Percentiles rank a stretch among this genome's conserved stretches.
These are phyloP conservation scores for Myrmophylax atrothorax DNA, from an alignment of 2,113 vertebrate genomes.

Conservation along the genomic window DNA sequence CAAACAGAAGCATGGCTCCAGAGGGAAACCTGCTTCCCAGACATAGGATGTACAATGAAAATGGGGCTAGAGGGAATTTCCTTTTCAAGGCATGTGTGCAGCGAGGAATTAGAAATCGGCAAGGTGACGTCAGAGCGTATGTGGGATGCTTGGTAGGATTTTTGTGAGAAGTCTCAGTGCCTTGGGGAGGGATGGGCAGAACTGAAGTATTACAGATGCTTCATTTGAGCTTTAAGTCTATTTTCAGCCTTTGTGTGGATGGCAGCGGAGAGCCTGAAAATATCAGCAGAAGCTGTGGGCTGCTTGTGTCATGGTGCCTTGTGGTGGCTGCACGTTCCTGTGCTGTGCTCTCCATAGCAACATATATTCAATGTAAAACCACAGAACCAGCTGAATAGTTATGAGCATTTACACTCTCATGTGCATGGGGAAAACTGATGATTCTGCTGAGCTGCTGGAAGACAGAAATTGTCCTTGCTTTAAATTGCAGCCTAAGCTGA, in stretches of 20 bases:
- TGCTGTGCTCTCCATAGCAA: conserved; percentile 58
- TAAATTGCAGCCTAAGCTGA: not conserved
- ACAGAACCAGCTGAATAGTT: conserved; percentile 24
- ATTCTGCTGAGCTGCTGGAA: not conserved
- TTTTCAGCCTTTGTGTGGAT: conserved; percentile 46
- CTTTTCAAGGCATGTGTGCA: not conserved
- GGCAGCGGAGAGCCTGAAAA: conserved; percentile 1
- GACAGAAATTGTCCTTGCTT: not conserved
- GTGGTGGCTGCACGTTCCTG: not conserved
- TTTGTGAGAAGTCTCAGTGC: conserved; percentile 18
- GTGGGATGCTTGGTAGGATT: conserved; percentile 41
- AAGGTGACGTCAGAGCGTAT: conserved; percentile 15
- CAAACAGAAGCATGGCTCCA: not conserved
- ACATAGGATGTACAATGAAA: not conserved
- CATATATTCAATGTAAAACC: conserved; percentile 34
- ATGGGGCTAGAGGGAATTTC: conserved; percentile 16
- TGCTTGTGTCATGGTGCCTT: not conserved
- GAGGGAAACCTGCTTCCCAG: not conserved
- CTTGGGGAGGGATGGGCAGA: not conserved
- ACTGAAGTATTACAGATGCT: conserved; percentile 52
- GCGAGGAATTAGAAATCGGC: not conserved
- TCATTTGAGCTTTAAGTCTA: conserved; percentile 40
- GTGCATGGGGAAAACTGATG: not conserved
- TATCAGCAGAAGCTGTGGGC: conserved; percentile 51
- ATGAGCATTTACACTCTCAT: not conserved